Evolutionary conservation across 1,140 invertebrate species (phyloP).

Genomic region (Sinonovacula constricta): DNA sequence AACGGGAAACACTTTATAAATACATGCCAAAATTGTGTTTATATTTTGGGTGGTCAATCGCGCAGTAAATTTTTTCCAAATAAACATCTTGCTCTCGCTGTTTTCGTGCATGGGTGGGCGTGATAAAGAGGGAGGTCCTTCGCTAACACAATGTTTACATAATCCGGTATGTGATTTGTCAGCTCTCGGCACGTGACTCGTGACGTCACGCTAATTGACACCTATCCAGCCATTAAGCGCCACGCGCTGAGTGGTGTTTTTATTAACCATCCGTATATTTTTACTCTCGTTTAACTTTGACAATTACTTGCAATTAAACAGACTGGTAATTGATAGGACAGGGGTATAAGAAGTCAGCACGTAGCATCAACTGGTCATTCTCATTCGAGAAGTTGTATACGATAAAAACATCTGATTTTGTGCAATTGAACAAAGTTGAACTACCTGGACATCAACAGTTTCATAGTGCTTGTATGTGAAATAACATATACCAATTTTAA

Average conservation of each 20-base stretch:
- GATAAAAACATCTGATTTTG: no score
- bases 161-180: slow-evolving; percentile 57
- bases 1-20: slow-evolving; percentile 32
- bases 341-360: no score
- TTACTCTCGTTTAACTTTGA: slow-evolving; percentile 66
- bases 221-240: slow-evolving; percentile 55
- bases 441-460: no score
- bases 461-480: no score
- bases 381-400: no score
- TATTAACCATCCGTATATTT: slow-evolving; percentile 66
- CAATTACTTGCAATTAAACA: slow-evolving; percentile 57
- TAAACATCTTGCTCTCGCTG: slow-evolving; percentile 57
- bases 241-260: slow-evolving; percentile 40
- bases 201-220: slow-evolving; percentile 62
- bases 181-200: slow-evolving; percentile 26
- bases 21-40: slow-evolving; percentile 63
- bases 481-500: no score
- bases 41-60: slow-evolving; percentile 72
- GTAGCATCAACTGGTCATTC: no score
- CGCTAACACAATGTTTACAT: slow-evolving; percentile 67
- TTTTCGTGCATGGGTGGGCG: slow-evolving; percentile 66
- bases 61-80: slow-evolving; percentile 70
- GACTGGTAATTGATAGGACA: not conserved
- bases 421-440: no score
- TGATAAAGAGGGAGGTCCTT: slow-evolving; percentile 65